Evolutionary conservation across 1,140 invertebrate species (phyloP).

Genomic region (Acromyrmex echinatior): DNA sequence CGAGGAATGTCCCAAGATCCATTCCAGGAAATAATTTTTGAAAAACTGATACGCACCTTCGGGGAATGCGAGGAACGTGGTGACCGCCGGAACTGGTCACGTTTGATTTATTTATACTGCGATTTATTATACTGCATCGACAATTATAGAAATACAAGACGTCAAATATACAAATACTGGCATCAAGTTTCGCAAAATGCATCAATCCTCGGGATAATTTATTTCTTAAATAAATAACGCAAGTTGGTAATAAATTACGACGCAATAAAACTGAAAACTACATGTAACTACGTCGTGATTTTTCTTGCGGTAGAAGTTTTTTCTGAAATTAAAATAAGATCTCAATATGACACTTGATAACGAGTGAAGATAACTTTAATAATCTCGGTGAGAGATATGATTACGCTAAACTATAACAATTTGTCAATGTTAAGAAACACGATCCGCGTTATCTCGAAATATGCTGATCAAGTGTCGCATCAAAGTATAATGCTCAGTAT

Average conservation of each 20-base stretch:
- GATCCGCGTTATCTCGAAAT: not conserved
- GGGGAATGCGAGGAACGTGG: not conserved
- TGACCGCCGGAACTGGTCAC: not conserved
- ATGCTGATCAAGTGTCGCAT: not conserved
- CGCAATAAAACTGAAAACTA: not conserved
- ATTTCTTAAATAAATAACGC: not conserved
- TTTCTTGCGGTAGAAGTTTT: not conserved
- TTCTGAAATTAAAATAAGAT: not conserved
- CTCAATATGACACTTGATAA: not conserved
- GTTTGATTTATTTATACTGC: too few species aligned
- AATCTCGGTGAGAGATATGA: not conserved
- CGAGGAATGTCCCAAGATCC: slow-evolving; percentile 66
- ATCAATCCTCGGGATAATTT: not conserved
- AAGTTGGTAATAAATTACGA: not conserved
- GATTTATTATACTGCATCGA: slow-evolving; percentile 31
- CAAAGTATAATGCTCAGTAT: slow-evolving; percentile 38
- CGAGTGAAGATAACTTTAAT: not conserved
- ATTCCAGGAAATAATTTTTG: slow-evolving; percentile 67
- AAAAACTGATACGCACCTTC: not conserved
- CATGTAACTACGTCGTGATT: not conserved
- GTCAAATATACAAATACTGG: not conserved
- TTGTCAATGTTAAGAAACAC: not conserved
- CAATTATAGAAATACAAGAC: slow-evolving; percentile 10
- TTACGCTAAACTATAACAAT: not conserved
- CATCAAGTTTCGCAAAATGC: not conserved